These are phyloP conservation scores for Myotis lucifugus DNA, from an alignment of 2,113 vertebrate species.

Conservation along the genomic window DNA sequence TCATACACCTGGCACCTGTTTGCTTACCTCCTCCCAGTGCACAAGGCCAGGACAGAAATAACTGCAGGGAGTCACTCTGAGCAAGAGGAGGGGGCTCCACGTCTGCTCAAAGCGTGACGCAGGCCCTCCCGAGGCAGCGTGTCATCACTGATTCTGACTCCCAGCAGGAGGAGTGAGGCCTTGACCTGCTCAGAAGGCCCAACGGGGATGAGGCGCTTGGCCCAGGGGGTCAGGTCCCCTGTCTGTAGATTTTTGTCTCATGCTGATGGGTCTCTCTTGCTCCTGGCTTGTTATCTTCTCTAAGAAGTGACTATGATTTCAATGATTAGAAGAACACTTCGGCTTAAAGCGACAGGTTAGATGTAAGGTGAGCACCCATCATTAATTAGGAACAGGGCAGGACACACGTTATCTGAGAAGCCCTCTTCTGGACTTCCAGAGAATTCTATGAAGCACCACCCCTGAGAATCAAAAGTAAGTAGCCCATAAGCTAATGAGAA, in stretches of 20 bases:
- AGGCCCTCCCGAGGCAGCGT: fast-evolving
- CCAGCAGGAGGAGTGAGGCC: fast-evolving
- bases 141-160: fast-evolving
- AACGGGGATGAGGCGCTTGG: background rate
- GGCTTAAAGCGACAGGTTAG: background rate
- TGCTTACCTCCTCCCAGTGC: background rate
- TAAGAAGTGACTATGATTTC: background rate
- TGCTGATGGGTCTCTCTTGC: background rate
- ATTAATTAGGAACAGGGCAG: background rate
- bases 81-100: background rate
- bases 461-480: background rate
- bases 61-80: background rate
- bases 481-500: background rate
- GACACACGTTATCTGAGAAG: too few relatives aligned
- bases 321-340: background rate
- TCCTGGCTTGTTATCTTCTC: background rate
- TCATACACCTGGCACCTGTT: background rate
- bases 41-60: too few relatives aligned
- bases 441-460: background rate
- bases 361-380: background rate
- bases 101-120: fast-evolving
- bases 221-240: background rate
- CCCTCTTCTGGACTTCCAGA: background rate
- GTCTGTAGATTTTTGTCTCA: background rate
- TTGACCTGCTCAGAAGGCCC: background rate